Evolutionary conservation across 1,140 invertebrate species (phyloP).

Genomic region (Scaptomyza montana): DNA sequence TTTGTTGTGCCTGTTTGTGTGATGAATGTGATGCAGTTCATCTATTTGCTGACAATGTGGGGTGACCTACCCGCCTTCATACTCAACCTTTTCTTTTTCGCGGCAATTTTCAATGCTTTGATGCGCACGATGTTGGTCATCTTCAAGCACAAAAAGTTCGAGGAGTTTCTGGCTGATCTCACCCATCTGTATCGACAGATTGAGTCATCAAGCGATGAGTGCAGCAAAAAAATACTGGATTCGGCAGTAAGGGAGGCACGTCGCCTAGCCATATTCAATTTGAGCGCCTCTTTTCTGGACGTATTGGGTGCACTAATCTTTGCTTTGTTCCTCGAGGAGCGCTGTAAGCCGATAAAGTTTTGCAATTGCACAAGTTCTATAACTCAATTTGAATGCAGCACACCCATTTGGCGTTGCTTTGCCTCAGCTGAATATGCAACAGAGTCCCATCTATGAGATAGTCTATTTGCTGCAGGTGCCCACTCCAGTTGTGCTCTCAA

Average conservation of each 20-base stretch:
- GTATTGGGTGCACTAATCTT: conserved; percentile 60
- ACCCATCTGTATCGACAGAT: conserved; percentile 49
- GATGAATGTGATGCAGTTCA: conserved; percentile 75
- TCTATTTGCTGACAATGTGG: conserved; percentile 71
- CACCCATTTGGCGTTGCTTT: conserved; percentile 74
- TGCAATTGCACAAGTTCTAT: neutral
- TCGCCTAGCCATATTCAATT: conserved; percentile 65
- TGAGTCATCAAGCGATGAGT: conserved; percentile 28
- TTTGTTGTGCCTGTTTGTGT: conserved; percentile 67
- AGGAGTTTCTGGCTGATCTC: conserved; percentile 57
- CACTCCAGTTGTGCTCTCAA: conserved; percentile 56
- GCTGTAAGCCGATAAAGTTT: conserved; percentile 43
- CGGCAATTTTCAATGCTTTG: conserved; percentile 71
- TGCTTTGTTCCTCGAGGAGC: conserved; percentile 55
- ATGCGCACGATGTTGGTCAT: conserved; percentile 73
- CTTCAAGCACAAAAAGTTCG: conserved; percentile 54
- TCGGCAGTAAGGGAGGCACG: conserved; percentile 40
- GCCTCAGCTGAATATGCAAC: conserved; percentile 64
- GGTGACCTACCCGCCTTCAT: conserved; percentile 70
- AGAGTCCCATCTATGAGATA: conserved; percentile 66
- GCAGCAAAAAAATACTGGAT: conserved; percentile 28
- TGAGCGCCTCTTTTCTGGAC: conserved; percentile 67
- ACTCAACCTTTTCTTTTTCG: conserved; percentile 73
- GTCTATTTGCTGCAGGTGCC: conserved; percentile 67
- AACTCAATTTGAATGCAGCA: conserved; percentile 29